Evolutionary conservation across 2,888 invertebrate species (phyloP).

Genomic region (Nemurella pictetii): DNA sequence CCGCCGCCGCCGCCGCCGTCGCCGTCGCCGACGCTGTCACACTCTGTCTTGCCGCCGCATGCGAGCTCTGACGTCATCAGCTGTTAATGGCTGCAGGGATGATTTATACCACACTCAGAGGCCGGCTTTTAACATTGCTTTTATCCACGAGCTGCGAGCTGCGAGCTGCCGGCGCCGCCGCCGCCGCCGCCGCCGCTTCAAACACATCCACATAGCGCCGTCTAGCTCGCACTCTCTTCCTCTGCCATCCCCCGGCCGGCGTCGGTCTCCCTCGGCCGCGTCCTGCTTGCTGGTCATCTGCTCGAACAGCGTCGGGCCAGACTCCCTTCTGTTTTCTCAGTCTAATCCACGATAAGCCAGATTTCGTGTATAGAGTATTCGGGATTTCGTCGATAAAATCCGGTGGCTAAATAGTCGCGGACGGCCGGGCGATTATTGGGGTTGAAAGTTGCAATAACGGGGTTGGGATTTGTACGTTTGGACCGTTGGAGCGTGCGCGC

Average conservation of each 20-base stretch:
- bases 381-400: neutral
- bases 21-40: neutral
- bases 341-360: neutral
- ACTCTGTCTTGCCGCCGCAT: neutral
- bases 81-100: conserved; percentile 13
- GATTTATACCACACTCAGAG: neutral
- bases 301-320: neutral
- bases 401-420: neutral
- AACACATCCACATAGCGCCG: neutral
- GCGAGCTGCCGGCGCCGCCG: neutral
- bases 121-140: conserved; percentile 1
- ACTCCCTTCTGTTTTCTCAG: neutral
- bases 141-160: neutral
- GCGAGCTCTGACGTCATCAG: neutral
- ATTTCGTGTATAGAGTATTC: neutral
- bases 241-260: neutral
- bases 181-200: neutral
- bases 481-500: neutral
- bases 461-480: neutral
- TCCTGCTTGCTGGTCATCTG: neutral
- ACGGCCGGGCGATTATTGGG: neutral
- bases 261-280: neutral
- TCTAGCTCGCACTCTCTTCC: neutral
- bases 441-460: neutral
- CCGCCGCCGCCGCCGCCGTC: neutral